Base-by-base conservation (phyloP, 2,888 invertebrate species). In the Apamea epomidion region DNA sequence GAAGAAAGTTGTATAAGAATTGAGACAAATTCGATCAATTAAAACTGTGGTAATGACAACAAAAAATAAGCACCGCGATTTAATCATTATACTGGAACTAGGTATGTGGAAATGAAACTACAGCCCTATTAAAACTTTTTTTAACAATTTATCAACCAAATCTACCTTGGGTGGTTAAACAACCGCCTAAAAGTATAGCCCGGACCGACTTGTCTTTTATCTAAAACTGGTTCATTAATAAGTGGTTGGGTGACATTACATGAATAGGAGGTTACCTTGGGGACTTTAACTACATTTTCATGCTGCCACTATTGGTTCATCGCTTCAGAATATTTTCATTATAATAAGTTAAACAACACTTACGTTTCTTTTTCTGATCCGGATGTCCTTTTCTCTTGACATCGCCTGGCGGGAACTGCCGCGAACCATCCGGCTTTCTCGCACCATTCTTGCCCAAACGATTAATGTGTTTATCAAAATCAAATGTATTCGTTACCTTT, bases 371-470 rank as follows among this genome's bases (percentile, higher is more conserved):
- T 81, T 87, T 93, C 51, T 88, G 95, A 79, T 94, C 94, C 37
- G 92, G 88, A 5, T 92, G 92, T 70, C 91, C 91, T 92, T 94
- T 94, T 89, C 93, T 92, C 83, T 93, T 93, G 0, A 93, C 92
- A 88, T 97, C 97, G 3, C 95, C 94, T 0, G 98, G 97, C 25
- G 98, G 97, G 88, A 97, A 97, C 88, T 97, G 97, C 82, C 95
- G 94, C 42, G 90, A 90, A 77, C 94, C 94, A 87, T 94, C 92
- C 70, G 87, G 83, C 58, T 88, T 91, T 54, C 85, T 84, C 4
- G 77, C 70, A 16, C 87, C 91, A 82, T 91, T 90, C 84, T 90
- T 88, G 71, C 92, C 92, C 76, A 97, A 89, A 7, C 95, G 93
- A 88, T 92, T 95, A 3, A 97, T 95, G 88, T 97, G 96, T 88